Conservation (phyloP, 2,113 vertebrate species). For the Tinamus guttatus region DNA sequence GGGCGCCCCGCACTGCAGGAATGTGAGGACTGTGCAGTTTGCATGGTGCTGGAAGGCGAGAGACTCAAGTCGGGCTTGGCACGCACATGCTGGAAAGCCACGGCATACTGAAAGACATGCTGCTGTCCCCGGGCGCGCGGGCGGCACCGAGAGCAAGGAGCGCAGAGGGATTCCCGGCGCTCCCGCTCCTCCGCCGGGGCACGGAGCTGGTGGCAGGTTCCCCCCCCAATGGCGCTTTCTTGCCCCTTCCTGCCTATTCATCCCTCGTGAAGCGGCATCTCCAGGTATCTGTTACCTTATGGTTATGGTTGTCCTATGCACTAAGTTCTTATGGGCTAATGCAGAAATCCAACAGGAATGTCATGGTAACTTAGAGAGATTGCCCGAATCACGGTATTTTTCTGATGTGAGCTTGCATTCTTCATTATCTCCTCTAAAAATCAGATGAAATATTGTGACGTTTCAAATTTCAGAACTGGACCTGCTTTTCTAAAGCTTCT, state of each 20-base stretch:
- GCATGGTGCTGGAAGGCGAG: slow-evolving; percentile 69
- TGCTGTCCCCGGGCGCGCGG: not conserved
- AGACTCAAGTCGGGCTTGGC: slow-evolving; percentile 72
- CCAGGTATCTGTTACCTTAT: not conserved
- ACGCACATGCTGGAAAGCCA: slow-evolving; percentile 1
- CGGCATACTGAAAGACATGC: slow-evolving; percentile 59
- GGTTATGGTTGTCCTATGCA: not conserved
- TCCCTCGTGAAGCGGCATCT: not conserved
- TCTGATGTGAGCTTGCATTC: not conserved
- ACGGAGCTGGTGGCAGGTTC: not conserved
- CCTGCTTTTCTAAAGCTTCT: not conserved
- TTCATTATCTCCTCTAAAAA: not conserved
- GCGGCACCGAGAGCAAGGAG: not conserved
- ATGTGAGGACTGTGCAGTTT: slow-evolving; percentile 70
- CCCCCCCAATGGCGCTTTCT: not conserved
- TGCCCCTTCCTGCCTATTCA: not conserved
- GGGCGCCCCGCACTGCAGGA: slow-evolving; percentile 43
- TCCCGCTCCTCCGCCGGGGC: not conserved
- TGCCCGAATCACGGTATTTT: not conserved
- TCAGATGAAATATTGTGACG: not conserved
- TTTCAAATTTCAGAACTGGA: not conserved
- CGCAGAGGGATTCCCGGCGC: not conserved
- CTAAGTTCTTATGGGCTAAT: not conserved
- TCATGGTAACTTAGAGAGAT: not conserved
- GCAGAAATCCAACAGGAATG: not conserved